A percentile compares a stretch with the other conserved stretches of the same genome.
These are phyloP conservation scores for Ambastaia sidthimunki DNA, from an alignment of 2,797 vertebrate genomes.

Conservation along the genomic window DNA sequence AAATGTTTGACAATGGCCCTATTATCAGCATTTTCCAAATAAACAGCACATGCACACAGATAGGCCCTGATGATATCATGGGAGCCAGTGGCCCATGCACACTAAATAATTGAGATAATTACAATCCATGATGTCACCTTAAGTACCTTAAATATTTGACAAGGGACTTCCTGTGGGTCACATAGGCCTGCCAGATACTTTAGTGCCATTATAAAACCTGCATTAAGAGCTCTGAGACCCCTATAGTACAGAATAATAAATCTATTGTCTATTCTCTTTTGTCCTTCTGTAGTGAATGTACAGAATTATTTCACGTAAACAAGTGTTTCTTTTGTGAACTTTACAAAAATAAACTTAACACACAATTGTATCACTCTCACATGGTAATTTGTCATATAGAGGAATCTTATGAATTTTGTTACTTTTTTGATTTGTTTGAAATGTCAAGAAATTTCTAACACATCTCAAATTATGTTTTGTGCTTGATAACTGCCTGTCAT, in stretches of 20 bases:
- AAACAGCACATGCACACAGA: constrained; percentile 37
- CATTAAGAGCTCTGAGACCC: constrained; percentile 57
- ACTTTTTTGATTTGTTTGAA: too few species aligned
- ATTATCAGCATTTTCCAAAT: constrained; percentile 33
- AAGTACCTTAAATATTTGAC: constrained; percentile 68
- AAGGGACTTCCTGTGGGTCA: constrained; percentile 59
- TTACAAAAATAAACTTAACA: too few species aligned
- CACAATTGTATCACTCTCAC: too few species aligned
- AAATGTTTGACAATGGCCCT: constrained; percentile 1
- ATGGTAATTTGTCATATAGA: too few species aligned
- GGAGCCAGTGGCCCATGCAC: constrained; percentile 40
- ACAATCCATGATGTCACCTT: constrained; percentile 65
- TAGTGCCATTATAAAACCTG: constrained; percentile 62
- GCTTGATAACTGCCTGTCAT: too few species aligned
- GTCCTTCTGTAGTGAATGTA: background rate
- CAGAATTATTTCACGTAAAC: background rate
- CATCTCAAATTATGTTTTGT: too few species aligned
- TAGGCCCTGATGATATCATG: constrained; percentile 59
- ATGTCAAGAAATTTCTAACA: too few species aligned
- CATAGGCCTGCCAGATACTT: constrained; percentile 41
- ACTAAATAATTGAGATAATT: constrained; percentile 67
- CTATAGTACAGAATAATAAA: constrained; percentile 54
- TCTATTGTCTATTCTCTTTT: constrained; percentile 38
- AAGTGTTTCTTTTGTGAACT: background rate
- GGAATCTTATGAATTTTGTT: too few species aligned